phyloP scores from a whole-genome alignment of 2,113 vertebrate species.

The Sciurus niger region DNA sequence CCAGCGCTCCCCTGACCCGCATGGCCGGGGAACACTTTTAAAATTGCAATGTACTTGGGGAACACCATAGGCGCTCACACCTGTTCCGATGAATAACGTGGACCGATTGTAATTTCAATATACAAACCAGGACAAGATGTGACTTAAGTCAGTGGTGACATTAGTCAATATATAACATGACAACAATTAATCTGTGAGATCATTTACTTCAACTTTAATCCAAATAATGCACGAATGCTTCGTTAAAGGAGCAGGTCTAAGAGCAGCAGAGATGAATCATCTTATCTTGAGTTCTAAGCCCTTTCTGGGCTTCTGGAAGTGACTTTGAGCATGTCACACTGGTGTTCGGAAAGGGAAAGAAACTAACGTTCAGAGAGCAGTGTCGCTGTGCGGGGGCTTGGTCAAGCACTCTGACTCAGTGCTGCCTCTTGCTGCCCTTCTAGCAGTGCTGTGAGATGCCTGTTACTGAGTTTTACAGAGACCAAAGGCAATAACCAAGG shows the following conservation, averaged over 20 bases:
- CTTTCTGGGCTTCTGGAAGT: neutral
- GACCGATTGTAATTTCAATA: neutral
- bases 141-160: neutral
- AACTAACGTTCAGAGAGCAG: neutral
- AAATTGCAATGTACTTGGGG: neutral
- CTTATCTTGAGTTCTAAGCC: neutral
- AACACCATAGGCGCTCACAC: neutral
- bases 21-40: neutral
- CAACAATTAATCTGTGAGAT: neutral
- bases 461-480: neutral
- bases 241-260: neutral
- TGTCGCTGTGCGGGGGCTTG: accelerated
- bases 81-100: neutral
- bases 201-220: neutral
- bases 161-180: neutral
- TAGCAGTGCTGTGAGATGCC: neutral
- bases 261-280: neutral
- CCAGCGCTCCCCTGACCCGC: neutral
- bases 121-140: neutral
- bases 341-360: neutral
- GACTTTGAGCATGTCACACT: neutral
- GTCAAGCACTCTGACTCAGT: neutral
- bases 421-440: neutral
- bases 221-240: neutral
- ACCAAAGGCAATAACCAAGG: neutral